Conservation (phyloP, 2,113 vertebrate species). For the Zeus faber region DNA sequence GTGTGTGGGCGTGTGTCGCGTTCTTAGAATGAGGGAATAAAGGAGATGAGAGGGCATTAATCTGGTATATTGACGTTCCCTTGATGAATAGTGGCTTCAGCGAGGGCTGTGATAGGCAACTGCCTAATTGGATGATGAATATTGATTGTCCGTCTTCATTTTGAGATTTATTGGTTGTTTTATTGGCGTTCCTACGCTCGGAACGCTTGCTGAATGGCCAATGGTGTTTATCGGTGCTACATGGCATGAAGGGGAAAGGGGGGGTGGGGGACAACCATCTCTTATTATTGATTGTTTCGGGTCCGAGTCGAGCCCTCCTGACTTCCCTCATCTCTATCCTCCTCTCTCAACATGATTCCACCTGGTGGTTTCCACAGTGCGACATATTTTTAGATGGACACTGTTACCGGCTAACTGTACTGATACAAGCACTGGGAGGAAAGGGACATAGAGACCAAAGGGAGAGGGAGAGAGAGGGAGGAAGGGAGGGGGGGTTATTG, state of each 20-base stretch:
- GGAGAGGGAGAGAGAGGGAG: not conserved
- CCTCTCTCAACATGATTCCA: not conserved
- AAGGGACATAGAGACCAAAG: conserved; percentile 4
- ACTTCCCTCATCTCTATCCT: conserved; percentile 10
- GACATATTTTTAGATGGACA: no score
- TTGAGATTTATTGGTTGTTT: conserved; percentile 20
- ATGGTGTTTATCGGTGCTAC: conserved; percentile 29
- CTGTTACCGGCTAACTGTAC: not conserved
- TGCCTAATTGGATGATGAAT: conserved; percentile 48
- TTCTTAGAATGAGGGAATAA: not conserved
- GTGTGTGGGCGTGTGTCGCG: conserved; percentile 5
- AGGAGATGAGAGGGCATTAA: conserved; percentile 42
- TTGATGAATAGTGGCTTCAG: conserved; percentile 35
- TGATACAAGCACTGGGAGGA: conserved; percentile 12
- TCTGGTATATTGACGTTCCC: conserved; percentile 26
- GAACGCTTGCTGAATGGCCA: no score
- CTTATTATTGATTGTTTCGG: conserved; percentile 12
- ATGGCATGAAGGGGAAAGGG: conserved; percentile 26
- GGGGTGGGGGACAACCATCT: not conserved
- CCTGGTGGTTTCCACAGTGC: no score
- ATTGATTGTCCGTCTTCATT: conserved; percentile 37
- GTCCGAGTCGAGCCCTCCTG: conserved; percentile 13
- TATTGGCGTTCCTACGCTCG: conserved; percentile 32
- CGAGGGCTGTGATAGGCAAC: conserved; percentile 20
- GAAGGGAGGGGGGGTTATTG: not conserved